A percentile compares a stretch with the other conserved stretches of the same genome.
phyloP scores from a whole-genome alignment of 2,797 vertebrate species.

The Pygocentrus nattereri region DNA sequence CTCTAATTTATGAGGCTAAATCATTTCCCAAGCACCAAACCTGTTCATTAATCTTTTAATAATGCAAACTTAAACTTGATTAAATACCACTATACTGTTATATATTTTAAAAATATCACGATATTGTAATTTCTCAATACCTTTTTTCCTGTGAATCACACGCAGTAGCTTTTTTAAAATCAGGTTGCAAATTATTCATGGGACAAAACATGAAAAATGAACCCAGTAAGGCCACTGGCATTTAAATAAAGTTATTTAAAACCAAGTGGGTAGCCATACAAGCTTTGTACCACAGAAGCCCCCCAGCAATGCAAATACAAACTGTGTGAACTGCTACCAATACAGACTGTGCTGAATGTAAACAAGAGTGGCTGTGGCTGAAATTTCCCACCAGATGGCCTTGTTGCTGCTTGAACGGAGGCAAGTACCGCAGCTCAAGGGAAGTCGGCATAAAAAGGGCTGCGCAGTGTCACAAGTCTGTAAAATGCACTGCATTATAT shows the following conservation, averaged over 20 bases:
- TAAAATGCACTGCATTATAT: neutral
- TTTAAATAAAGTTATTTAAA: neutral
- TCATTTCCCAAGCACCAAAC: no score
- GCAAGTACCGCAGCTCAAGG: neutral
- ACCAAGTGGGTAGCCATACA: neutral
- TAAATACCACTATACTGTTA: no score
- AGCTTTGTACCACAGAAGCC: neutral
- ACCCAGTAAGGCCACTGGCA: neutral
- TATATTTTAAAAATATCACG: no score
- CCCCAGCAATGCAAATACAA: neutral
- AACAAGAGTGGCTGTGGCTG: neutral
- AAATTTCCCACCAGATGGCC: constrained; percentile 35
- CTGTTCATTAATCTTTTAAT: no score
- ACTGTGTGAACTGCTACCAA: neutral
- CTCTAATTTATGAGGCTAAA: no score
- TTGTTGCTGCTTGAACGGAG: constrained; percentile 29
- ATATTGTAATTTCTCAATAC: no score
- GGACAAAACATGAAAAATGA: neutral
- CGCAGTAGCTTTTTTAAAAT: no score
- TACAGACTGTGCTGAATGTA: neutral
- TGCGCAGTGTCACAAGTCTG: neutral
- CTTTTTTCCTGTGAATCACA: no score
- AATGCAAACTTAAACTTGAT: no score
- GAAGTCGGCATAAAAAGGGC: constrained; percentile 1
- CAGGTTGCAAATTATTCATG: no score